Base-by-base conservation (phyloP, 2,113 vertebrate genomes). In the Gymnocephalus cernua region DNA sequence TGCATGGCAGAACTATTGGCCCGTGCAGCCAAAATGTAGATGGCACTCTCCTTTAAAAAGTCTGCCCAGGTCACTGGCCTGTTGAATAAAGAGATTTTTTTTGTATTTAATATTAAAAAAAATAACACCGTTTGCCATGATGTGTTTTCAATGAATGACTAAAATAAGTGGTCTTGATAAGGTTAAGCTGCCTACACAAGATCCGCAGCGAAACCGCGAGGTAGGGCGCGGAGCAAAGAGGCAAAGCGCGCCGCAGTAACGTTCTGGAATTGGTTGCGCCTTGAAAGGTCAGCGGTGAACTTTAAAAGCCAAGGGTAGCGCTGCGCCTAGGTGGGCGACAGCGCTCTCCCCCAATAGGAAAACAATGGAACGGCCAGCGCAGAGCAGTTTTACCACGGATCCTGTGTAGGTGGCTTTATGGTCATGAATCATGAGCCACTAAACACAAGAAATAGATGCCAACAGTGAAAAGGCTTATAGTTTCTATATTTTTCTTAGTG, bases 1-100 rank as follows among this genome's bases (percentile, higher is more conserved):
- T 98, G 98, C 92, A 96, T 93, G 80, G 97, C 97, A 0, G 95
- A 82, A 44, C 98, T 98, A 93, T 99, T 99, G 89, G 98, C 97
- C 14, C 98, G 96, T 1, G 97, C 96, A 1, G 98, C 97, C 87
- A 99, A 83, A 83, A 98, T 95, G 88, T 96, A 98, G 92, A 97
- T 93, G 80, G 96, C 95, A 16, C 96, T 99, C 86, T 98, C 97
- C 74, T 56, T 94, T 86, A 99, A 84, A 93, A 99, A 99, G 58
- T 95, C 54, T 0, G 93, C 93, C 98, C 98, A 99, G 89, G 95
- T 95, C 61, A 97, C 77, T 2, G 76, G 94, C 90, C 97, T 98
- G 93, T 87, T 19, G 90, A 57, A 77, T 1, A 79, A 9, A 78
- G 19, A 87, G 63, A 61, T 0, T 6, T 6, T 35, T 35, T 8